Percentiles rank a stretch among this genome's conserved stretches.
Conservation (phyloP, 2,888 invertebrate genomes). For the Tubulanus polymorphus region DNA sequence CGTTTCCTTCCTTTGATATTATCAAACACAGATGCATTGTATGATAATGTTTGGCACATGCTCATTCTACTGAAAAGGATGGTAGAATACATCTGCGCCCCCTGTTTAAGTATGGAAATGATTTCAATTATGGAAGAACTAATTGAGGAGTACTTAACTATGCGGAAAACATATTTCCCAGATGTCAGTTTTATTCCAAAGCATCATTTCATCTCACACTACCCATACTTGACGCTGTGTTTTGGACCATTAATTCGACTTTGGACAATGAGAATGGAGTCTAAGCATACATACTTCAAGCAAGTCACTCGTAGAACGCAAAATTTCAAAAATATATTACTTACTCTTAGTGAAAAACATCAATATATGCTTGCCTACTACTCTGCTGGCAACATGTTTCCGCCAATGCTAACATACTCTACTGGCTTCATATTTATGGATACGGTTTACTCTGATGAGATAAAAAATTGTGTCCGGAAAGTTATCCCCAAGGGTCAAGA, state of each 20-base stretch:
- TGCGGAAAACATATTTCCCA: not conserved
- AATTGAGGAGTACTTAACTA: not conserved
- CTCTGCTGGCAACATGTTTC: not conserved
- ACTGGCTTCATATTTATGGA: too few species aligned
- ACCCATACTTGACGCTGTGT: not conserved
- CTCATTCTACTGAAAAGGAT: not conserved
- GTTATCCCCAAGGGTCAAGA: too few species aligned
- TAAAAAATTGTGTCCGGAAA: too few species aligned
- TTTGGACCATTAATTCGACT: not conserved
- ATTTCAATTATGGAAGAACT: not conserved
- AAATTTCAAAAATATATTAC: not conserved
- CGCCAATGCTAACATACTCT: not conserved
- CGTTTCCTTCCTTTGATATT: not conserved
- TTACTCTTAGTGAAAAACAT: not conserved
- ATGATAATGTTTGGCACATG: not conserved
- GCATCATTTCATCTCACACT: not conserved
- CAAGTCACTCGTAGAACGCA: not conserved
- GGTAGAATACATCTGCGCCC: not conserved
- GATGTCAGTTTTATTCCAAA: not conserved
- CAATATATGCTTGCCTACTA: not conserved
- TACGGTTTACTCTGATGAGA: too few species aligned
- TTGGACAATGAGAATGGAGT: not conserved
- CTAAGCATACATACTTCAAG: not conserved
- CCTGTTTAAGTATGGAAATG: not conserved
- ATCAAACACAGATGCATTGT: not conserved